A percentile compares a stretch with the other conserved stretches of the same genome.
Conservation (phyloP, 2,797 vertebrate species). For the Orestias chungarensis region DNA sequence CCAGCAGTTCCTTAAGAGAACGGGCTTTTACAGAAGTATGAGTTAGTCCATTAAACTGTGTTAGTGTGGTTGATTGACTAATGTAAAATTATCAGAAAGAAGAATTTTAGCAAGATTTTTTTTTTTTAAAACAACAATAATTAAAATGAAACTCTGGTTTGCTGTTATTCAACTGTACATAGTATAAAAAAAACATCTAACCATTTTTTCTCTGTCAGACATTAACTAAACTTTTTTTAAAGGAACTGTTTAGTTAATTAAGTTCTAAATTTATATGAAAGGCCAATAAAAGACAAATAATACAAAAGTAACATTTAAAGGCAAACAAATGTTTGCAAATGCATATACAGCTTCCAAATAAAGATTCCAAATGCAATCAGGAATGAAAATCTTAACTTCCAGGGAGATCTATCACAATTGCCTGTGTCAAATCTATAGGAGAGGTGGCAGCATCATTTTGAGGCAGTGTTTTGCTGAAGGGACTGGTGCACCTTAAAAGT, state of each 20-base stretch:
- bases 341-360: too few relatives aligned
- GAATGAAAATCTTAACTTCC: background rate
- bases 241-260: too few relatives aligned
- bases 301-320: background rate
- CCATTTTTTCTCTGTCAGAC: background rate
- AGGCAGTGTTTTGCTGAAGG: background rate
- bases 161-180: background rate
- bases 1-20: constrained; percentile 56
- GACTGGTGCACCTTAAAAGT: background rate
- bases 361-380: background rate
- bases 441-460: too few relatives aligned
- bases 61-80: constrained; percentile 36
- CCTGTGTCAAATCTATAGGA: background rate
- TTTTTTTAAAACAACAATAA: constrained; percentile 21
- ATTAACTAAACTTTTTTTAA: background rate
- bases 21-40: constrained; percentile 58
- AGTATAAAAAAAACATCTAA: background rate
- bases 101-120: constrained; percentile 26
- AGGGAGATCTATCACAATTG: background rate
- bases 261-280: too few relatives aligned
- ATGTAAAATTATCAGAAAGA: constrained; percentile 34
- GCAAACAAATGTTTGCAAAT: background rate
- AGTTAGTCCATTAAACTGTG: constrained; percentile 42
- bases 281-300: background rate
- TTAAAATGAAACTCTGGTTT: constrained; percentile 49